Evolutionary conservation across 2,113 vertebrate genomes (phyloP), one percentile per base, ranked within the genome.

Genomic region (Stigmatopora argus): DNA sequence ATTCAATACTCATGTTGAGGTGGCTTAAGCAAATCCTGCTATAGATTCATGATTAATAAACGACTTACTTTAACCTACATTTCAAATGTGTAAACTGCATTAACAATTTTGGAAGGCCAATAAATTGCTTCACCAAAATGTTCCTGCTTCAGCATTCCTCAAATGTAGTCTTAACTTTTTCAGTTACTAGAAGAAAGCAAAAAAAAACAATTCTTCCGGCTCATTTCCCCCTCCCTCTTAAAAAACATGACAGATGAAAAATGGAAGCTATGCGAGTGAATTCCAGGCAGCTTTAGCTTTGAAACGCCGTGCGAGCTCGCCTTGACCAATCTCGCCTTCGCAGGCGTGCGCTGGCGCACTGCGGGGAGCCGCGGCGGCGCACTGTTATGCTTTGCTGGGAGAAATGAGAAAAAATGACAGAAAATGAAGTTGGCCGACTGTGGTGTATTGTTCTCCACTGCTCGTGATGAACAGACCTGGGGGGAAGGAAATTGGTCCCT

Each of bases 401-500:
- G 56, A 74, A 73, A 75, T 78, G 76, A 83, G 75, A 71, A 80
- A 77, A 85, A 84, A 85, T 84, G 85, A 81, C 76, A 80, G 80
- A 71, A 82, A 85, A 85, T 85, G 81, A 81, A 89, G 81, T 78
- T 85, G 84, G 83, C 69, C 69, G 62, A 71, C 66, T 74, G 69
- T 26, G 71, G 74, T 72, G 79, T 78, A 85, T 89, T 87, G 80
- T 85, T 87, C 78, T 74, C 79, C 65, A 72, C 75, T 63, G 79
- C 73, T 78, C 17, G 6, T 87, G 83, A 87, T 87, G 86, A 87
- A 86, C 84, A 84, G 73, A 78, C 77, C 71, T 62, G 73, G 19
- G 3, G 62, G 75, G 72, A 69, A 18, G 38, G 58, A 66, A 84
- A 86, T 86, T 83, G 82, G 74, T 85, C 81, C 81, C 77, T 13